These are phyloP conservation scores for Carcina quercana DNA, from an alignment of 2,888 invertebrate species.

Conservation along the genomic window DNA sequence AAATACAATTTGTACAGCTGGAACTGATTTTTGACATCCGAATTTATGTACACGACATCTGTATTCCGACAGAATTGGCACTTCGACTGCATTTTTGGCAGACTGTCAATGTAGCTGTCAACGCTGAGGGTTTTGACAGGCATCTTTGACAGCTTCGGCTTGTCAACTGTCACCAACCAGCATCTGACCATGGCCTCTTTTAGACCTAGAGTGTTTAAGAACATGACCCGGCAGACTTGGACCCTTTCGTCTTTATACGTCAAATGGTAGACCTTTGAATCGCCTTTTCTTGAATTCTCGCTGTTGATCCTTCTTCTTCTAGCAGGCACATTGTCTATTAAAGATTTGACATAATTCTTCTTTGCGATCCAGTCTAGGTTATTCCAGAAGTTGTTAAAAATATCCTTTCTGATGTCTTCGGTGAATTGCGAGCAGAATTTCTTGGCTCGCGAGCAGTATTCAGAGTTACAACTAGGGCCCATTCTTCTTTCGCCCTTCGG, in stretches of 20 bases:
- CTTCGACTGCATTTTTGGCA: conserved; percentile 36
- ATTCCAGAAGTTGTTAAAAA: conserved; percentile 47
- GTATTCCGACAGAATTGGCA: conserved; percentile 31
- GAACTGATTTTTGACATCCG: conserved; percentile 37
- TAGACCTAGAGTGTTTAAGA: conserved; percentile 44
- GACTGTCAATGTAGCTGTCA: conserved; percentile 33
- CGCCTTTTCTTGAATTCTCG: conserved; percentile 34
- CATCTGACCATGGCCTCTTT: conserved; percentile 49
- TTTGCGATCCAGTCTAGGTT: conserved; percentile 43
- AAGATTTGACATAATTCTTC: conserved; percentile 29
- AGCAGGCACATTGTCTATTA: conserved; percentile 36
- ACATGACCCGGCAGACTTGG: conserved; percentile 40
- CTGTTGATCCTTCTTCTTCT: conserved; percentile 36
- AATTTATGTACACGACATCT: conserved; percentile 29
- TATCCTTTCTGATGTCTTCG: conserved; percentile 26
- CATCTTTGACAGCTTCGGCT: conserved; percentile 25
- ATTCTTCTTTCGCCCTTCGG: conserved; percentile 38
- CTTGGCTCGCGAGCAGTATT: conserved; percentile 29
- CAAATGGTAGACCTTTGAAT: conserved; percentile 40
- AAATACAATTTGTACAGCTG: conserved; percentile 42
- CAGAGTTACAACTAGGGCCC: conserved; percentile 34
- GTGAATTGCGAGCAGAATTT: conserved; percentile 28
- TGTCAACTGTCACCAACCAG: conserved; percentile 31
- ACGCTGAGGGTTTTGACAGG: conserved; percentile 39
- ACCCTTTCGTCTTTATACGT: conserved; percentile 23